Conservation (phyloP, 1,140 invertebrate genomes). For the Phocides pigmalion region DNA sequence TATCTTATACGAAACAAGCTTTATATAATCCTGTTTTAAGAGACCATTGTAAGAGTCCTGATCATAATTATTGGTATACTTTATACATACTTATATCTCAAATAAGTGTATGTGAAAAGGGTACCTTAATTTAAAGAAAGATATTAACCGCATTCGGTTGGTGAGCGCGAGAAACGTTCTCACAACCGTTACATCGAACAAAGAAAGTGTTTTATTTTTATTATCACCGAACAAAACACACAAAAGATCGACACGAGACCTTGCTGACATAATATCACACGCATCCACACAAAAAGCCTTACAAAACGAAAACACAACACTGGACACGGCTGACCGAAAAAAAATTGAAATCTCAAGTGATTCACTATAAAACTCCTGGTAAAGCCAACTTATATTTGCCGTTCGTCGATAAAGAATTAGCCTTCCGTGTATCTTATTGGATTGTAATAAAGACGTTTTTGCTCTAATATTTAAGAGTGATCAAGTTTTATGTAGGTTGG, state of each 20-base stretch:
- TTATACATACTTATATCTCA: too few relatives aligned
- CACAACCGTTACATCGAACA: slow-evolving; percentile 57
- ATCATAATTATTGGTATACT: too few relatives aligned
- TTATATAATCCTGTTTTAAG: too few relatives aligned
- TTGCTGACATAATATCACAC: slow-evolving; percentile 76
- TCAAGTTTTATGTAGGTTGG: slow-evolving; percentile 20
- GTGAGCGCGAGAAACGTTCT: slow-evolving; percentile 12
- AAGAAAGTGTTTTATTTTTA: slow-evolving; percentile 65
- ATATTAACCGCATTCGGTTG: slow-evolving; percentile 12
- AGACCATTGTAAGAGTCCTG: too few relatives aligned
- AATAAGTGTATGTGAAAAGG: too few relatives aligned
- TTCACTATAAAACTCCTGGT: slow-evolving; percentile 64
- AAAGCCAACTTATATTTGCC: slow-evolving; percentile 34
- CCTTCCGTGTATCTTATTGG: slow-evolving; percentile 42
- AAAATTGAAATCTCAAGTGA: slow-evolving; percentile 62
- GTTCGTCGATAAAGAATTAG: slow-evolving; percentile 10
- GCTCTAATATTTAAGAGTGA: neutral
- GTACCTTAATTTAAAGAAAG: slow-evolving; percentile 11
- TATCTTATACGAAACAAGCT: too few relatives aligned
- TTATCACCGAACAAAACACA: slow-evolving; percentile 56
- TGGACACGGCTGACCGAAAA: slow-evolving; percentile 43
- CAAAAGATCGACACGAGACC: slow-evolving; percentile 52
- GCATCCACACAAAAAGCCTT: slow-evolving; percentile 52
- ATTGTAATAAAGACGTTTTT: slow-evolving; percentile 37
- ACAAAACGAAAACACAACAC: slow-evolving; percentile 53